Evolutionary conservation across 2,113 vertebrate genomes (phyloP).

Genomic region (Odobenus rosmarus): DNA sequence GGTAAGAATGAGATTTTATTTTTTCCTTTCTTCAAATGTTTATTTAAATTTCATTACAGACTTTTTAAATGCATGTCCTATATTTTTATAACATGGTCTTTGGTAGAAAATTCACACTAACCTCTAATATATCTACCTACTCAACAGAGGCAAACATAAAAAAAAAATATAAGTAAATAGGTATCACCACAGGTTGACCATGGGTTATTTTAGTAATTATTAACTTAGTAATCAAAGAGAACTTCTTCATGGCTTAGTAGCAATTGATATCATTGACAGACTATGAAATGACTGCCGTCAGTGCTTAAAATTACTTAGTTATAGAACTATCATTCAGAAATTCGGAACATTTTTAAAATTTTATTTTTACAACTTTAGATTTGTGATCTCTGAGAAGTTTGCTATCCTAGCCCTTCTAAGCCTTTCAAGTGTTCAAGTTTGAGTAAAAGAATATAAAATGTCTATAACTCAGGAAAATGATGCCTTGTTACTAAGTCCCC

Average conservation of each 20-base stretch:
- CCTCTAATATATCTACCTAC: not conserved
- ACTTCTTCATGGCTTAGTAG: not conserved
- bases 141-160: not conserved
- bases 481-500: not conserved
- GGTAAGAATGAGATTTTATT: constrained; percentile 83
- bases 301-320: not conserved
- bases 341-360: not conserved
- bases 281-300: not conserved
- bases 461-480: not conserved
- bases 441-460: not conserved
- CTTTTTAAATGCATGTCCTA: not conserved
- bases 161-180: not conserved
- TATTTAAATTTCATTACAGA: not conserved
- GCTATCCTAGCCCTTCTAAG: not conserved
- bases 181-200: not conserved
- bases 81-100: not conserved
- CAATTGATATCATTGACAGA: not conserved
- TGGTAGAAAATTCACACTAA: not conserved
- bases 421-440: not conserved
- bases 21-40: not conserved
- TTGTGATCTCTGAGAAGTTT: not conserved
- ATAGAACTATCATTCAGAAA: not conserved
- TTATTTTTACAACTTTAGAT: not conserved
- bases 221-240: not conserved
- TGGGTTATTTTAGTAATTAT: not conserved